These are phyloP conservation scores for Aurelia aurita DNA, from an alignment of 30 jellyfish, hydroid and myxozoan genomes.

Conservation along the genomic window DNA sequence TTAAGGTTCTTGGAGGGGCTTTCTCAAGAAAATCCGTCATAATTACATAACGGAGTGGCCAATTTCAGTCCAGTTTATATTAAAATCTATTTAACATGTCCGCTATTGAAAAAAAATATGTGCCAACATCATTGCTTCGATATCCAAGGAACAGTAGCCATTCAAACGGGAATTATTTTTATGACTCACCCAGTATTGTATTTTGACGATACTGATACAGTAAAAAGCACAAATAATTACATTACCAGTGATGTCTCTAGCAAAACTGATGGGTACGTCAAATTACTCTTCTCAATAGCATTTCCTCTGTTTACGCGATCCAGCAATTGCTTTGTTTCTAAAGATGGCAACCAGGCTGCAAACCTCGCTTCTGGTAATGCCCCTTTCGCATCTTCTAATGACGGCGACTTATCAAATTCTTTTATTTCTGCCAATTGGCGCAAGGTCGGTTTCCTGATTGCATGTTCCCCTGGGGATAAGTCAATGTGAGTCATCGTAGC, in stretches of 20 bases:
- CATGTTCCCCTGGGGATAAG: slow-evolving; percentile 58
- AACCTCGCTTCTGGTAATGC: slow-evolving; percentile 48
- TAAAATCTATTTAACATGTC: too few species aligned
- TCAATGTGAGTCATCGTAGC: slow-evolving; percentile 34
- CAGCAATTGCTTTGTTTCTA: slow-evolving; percentile 58
- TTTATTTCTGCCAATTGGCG: slow-evolving; percentile 67
- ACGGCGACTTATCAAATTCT: slow-evolving; percentile 47
- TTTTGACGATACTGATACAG: not conserved
- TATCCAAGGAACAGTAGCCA: too few species aligned
- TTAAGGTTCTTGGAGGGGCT: too few species aligned
- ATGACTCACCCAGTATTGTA: too few species aligned
- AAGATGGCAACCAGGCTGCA: slow-evolving; percentile 83
- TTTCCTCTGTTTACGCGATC: slow-evolving; percentile 61
- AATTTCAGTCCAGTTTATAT: too few species aligned
- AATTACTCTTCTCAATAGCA: slow-evolving; percentile 36
- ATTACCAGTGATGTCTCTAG: slow-evolving; percentile 83
- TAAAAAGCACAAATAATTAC: not conserved
- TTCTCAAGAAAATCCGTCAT: too few species aligned
- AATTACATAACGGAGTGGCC: too few species aligned
- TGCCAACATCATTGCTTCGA: too few species aligned
- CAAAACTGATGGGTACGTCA: slow-evolving; percentile 85
- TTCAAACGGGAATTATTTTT: too few species aligned
- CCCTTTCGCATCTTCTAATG: slow-evolving; percentile 48
- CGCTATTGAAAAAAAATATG: too few species aligned
- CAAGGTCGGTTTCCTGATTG: slow-evolving; percentile 63